Evolutionary conservation across 2,888 invertebrate genomes (phyloP), one percentile per base, ranked within the genome.

Genomic region (Merodon equestris): DNA sequence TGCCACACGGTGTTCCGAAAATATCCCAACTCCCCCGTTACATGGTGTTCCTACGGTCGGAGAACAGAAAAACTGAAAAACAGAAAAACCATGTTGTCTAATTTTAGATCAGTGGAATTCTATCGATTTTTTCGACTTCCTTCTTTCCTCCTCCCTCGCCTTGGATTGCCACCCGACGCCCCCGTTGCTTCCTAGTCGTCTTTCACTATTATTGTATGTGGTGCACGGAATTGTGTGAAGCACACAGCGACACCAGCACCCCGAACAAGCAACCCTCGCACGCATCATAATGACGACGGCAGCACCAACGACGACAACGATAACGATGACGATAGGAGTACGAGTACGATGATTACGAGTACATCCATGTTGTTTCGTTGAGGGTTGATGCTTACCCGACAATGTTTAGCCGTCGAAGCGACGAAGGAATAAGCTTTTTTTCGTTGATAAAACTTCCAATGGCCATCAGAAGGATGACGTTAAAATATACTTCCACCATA

Each of bases 81-180:
- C n/a, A n/a, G n/a, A 40, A 64, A 81, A 71, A 71, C 54, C 82
- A 73, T 83, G 82, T 82, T 83, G 83, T 86, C 87, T 87, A 87
- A 87, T 87, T 87, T 87, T 87, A 87, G 87, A 86, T 84, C 84
- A 85, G 85, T 84, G 83, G 84, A 85, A 87, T 86, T 86, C 86
- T 86, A 86, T 81, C 45, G 81, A 81, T 81, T 75, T 74, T 79
- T 57, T 50, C 27, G 27, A 27, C 27, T 27, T 27, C 27, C 27
- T 27, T 27, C 27, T 7, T n/a, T 27, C 27, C 27, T 42, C 47
- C 53, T 19, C 17, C 27, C 15, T 34, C 57, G n/a, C n/a, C n/a
- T n/a, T n/a, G n/a, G n/a, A n/a, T n/a, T 18, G 47, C 50, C 27
- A 51, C 44, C 47, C 17, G 15, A 15, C 42, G 40, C 17, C 9